A percentile compares a stretch with the other conserved stretches of the same genome.
Evolutionary conservation across 2,888 invertebrate species (phyloP).

Genomic region (Drosophila nr. perissopoda): DNA sequence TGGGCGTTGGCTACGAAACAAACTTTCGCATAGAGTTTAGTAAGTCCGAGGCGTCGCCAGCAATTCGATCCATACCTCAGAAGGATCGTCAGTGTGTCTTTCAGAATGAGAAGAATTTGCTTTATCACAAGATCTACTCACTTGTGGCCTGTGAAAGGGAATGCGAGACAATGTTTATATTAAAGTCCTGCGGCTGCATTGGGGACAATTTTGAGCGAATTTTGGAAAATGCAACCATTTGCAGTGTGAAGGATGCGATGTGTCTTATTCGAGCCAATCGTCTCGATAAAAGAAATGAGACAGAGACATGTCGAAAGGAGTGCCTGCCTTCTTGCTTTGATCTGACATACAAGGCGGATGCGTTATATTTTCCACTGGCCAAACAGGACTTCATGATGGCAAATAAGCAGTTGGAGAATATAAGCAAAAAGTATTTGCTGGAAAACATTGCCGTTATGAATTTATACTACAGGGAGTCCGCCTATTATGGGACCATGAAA

Average conservation of each 20-base stretch:
- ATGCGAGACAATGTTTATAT: constrained; percentile 85
- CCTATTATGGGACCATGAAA: constrained; percentile 90
- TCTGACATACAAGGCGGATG: constrained; percentile 88
- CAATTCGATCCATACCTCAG: constrained; percentile 87
- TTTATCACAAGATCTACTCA: constrained; percentile 86
- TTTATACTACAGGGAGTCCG: constrained; percentile 90
- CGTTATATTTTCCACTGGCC: constrained; percentile 86
- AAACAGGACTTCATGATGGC: constrained; percentile 66
- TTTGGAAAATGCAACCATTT: constrained; percentile 86
- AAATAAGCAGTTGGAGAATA: constrained; percentile 60
- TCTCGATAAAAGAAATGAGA: constrained; percentile 13
- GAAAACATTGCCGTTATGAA: constrained; percentile 91
- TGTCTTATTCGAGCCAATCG: constrained; percentile 55
- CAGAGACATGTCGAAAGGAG: constrained; percentile 84
- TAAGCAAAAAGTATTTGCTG: constrained; percentile 65
- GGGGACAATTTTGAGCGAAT: constrained; percentile 85
- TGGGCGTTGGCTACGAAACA: constrained; percentile 89
- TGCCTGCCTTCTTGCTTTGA: constrained; percentile 90
- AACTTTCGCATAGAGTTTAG: constrained; percentile 88
- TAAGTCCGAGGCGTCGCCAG: constrained; percentile 88
- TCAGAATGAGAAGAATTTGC: constrained; percentile 88
- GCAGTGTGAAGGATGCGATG: constrained; percentile 40
- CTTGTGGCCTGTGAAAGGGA: constrained; percentile 86
- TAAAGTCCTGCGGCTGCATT: constrained; percentile 73
- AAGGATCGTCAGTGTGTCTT: constrained; percentile 90